A percentile compares a stretch with the other conserved stretches of the same genome.
Evolutionary conservation across 1,140 invertebrate species (phyloP).

Genomic region (Dendroctonus ponderosae): DNA sequence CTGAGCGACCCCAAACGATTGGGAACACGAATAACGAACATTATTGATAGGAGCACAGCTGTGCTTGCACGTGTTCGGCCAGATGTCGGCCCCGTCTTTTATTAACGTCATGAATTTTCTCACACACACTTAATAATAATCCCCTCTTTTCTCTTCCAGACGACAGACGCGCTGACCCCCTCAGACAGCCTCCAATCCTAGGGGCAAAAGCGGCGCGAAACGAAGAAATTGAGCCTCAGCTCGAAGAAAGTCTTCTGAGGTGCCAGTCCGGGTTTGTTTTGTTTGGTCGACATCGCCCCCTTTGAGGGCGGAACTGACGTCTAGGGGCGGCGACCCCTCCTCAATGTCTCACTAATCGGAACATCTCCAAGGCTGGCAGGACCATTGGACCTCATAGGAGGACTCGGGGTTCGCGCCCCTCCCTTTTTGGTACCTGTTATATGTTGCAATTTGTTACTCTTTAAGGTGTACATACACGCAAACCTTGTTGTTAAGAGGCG

Average conservation of each 20-base stretch:
- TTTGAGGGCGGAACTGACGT: neutral
- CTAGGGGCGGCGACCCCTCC: neutral
- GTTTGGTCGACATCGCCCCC: no score
- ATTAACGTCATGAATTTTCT: conserved; percentile 20
- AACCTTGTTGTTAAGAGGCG: no score
- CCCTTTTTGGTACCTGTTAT: no score
- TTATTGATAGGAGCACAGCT: conserved; percentile 25
- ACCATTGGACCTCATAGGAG: no score
- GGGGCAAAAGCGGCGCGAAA: no score
- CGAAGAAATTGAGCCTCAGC: no score
- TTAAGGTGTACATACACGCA: no score
- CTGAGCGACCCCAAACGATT: no score
- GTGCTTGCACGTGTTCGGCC: conserved; percentile 23
- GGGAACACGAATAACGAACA: neutral
- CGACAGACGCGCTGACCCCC: conserved; percentile 45
- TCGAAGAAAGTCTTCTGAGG: no score
- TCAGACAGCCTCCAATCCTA: conserved; percentile 38
- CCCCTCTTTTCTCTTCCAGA: conserved; percentile 47
- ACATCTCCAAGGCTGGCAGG: conserved; percentile 39
- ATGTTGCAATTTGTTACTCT: no score
- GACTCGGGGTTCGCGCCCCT: no score
- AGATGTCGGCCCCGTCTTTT: conserved; percentile 15
- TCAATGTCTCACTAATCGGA: neutral
- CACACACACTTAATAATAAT: conserved; percentile 5
- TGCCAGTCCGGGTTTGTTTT: no score